phyloP scores from a whole-genome alignment of 2,797 vertebrate genomes.

The Leuciscus waleckii region DNA sequence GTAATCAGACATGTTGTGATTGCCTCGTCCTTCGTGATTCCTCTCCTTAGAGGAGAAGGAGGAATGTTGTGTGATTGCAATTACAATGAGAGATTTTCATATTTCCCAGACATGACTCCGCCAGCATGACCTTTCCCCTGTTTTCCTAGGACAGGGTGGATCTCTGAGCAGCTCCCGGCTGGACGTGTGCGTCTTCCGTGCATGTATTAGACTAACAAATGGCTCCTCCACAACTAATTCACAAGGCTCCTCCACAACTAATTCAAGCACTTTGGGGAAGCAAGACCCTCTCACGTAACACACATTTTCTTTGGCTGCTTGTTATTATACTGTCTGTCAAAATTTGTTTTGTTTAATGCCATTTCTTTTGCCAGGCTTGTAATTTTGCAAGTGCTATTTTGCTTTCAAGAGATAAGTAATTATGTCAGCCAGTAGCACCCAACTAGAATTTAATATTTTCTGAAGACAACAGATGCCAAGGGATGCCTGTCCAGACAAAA shows the following conservation, averaged over 20 bases:
- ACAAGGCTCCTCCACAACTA: slow-evolving; percentile 21
- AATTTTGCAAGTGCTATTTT: background rate
- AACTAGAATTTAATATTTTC: background rate
- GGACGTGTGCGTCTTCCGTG: slow-evolving; percentile 54
- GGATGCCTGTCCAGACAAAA: background rate
- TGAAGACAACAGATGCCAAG: background rate
- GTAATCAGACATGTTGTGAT: slow-evolving; percentile 29
- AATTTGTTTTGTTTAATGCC: background rate
- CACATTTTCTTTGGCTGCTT: background rate
- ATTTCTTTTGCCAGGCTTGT: background rate
- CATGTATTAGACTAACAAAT: slow-evolving; percentile 59
- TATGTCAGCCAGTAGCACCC: too few relatives aligned
- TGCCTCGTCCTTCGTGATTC: slow-evolving; percentile 1
- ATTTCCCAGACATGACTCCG: slow-evolving; percentile 74
- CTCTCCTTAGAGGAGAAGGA: slow-evolving; percentile 55
- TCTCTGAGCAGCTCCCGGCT: slow-evolving; percentile 69
- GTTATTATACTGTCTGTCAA: slow-evolving; percentile 1
- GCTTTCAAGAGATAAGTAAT: background rate
- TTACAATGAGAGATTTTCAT: slow-evolving; percentile 76
- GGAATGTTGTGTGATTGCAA: slow-evolving; percentile 66
- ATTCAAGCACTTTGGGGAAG: slow-evolving; percentile 23
- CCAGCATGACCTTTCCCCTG: slow-evolving; percentile 72
- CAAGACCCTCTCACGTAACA: slow-evolving; percentile 16
- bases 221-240: background rate
- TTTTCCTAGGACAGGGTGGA: slow-evolving; percentile 65